These are phyloP conservation scores for Fragum sueziense DNA, from an alignment of 2,888 invertebrate genomes.

Conservation along the genomic window DNA sequence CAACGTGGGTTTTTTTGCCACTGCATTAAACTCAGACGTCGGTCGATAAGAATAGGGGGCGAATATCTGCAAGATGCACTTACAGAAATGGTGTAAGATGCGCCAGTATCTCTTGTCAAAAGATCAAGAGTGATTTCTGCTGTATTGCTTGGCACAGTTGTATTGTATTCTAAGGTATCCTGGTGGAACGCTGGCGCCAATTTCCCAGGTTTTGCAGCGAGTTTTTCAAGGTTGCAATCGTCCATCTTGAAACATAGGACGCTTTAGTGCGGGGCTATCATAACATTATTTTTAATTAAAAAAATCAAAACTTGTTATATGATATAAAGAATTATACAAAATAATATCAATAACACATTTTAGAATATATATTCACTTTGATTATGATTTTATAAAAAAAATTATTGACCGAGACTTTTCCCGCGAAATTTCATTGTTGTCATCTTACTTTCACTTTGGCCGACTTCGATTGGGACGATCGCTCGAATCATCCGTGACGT, in stretches of 20 bases:
- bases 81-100: conserved; percentile 79
- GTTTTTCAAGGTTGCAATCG: conserved; percentile 80
- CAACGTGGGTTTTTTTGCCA: too few species aligned
- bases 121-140: conserved; percentile 77
- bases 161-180: conserved; percentile 75
- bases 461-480: too few species aligned
- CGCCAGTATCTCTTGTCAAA: conserved; percentile 78
- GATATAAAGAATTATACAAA: too few species aligned
- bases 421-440: conserved; percentile 6
- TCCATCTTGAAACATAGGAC: conserved; percentile 81
- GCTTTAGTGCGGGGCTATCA: conserved; percentile 64
- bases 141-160: conserved; percentile 77
- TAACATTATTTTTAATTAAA: background rate
- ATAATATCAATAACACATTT: too few species aligned
- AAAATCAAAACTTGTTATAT: too few species aligned
- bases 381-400: too few species aligned
- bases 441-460: background rate
- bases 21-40: too few species aligned
- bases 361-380: too few species aligned
- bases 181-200: conserved; percentile 77
- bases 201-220: conserved; percentile 79
- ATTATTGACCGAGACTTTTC: background rate
- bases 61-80: conserved; percentile 6
- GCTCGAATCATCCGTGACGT: too few species aligned
- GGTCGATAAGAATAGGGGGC: background rate